Evolutionary conservation across 1,140 invertebrate species (phyloP).

Genomic region (Atta colombica): DNA sequence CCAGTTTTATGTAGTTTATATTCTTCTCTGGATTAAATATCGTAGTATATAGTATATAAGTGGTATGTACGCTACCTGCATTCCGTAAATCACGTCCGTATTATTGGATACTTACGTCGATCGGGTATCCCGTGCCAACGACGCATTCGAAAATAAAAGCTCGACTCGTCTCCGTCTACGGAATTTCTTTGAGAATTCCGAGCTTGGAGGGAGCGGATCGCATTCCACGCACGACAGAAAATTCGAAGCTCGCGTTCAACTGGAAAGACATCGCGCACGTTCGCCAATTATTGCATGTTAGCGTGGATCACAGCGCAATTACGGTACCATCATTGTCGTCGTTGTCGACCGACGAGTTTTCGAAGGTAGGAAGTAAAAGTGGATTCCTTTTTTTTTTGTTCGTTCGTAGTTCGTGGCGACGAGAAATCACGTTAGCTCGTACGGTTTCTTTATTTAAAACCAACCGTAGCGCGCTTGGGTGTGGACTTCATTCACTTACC

Average conservation of each 20-base stretch:
- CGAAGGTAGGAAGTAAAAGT: slow-evolving; percentile 18
- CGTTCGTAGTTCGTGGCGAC: slow-evolving; percentile 27
- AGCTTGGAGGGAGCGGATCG: background rate
- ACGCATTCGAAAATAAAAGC: slow-evolving; percentile 66
- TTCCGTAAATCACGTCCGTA: slow-evolving; percentile 70
- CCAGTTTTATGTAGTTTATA: background rate
- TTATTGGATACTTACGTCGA: slow-evolving; percentile 73
- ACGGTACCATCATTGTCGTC: slow-evolving; percentile 7
- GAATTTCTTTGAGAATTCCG: slow-evolving; percentile 69
- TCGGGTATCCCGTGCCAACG: slow-evolving; percentile 62
- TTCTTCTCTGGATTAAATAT: slow-evolving; percentile 1
- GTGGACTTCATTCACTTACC: slow-evolving; percentile 80
- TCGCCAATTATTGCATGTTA: slow-evolving; percentile 48
- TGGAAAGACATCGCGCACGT: slow-evolving; percentile 20
- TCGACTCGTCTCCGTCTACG: slow-evolving; percentile 59
- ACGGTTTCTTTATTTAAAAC: slow-evolving; percentile 71
- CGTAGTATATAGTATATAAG: background rate
- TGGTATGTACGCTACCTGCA: slow-evolving; percentile 25
- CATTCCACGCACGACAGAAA: slow-evolving; percentile 50
- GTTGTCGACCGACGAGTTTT: background rate
- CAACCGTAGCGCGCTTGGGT: slow-evolving; percentile 59
- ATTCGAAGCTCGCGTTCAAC: slow-evolving; percentile 57
- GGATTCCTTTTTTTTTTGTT: background rate
- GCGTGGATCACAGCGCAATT: slow-evolving; percentile 64
- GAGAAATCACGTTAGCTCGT: slow-evolving; percentile 69